Conservation (phyloP, 2,797 vertebrate genomes). For the Pseudomugil gertrudae region DNA sequence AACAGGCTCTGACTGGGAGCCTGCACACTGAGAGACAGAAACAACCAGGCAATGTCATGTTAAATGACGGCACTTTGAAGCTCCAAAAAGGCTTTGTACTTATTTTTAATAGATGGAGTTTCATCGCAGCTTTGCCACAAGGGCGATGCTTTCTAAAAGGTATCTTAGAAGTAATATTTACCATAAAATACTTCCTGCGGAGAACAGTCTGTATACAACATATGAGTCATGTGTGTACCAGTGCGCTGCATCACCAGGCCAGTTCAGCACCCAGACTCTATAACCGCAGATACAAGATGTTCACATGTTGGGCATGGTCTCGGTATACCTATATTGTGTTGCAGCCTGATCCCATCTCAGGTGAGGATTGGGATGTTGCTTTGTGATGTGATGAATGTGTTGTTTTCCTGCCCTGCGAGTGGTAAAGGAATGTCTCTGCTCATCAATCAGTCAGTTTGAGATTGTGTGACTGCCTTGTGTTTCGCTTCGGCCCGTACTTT, state of each 20-base stretch:
- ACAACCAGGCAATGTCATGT: slow-evolving; percentile 35
- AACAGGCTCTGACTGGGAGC: slow-evolving; percentile 66
- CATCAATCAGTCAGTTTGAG: not conserved
- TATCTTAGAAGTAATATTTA: not conserved
- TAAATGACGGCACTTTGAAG: not conserved
- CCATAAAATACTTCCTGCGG: not conserved
- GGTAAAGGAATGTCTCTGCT: not conserved
- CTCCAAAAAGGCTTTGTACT: not conserved
- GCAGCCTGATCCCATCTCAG: not conserved
- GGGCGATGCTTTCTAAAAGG: not conserved
- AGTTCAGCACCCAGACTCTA: not conserved
- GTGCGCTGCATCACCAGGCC: not conserved
- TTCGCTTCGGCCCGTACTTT: not conserved
- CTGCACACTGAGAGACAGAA: slow-evolving; percentile 21
- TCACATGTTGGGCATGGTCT: not conserved
- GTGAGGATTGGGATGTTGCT: not conserved
- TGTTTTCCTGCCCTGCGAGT: not conserved
- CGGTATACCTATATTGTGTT: no score
- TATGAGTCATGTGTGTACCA: not conserved
- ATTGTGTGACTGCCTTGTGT: not conserved
- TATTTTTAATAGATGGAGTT: not conserved
- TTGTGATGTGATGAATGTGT: not conserved
- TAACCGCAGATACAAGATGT: no score
- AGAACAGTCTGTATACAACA: not conserved
- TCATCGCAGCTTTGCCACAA: not conserved